A percentile compares a stretch with the other conserved stretches of the same genome.
Conservation (phyloP, 1,140 invertebrate species). For the Tetramorium alpestre region DNA sequence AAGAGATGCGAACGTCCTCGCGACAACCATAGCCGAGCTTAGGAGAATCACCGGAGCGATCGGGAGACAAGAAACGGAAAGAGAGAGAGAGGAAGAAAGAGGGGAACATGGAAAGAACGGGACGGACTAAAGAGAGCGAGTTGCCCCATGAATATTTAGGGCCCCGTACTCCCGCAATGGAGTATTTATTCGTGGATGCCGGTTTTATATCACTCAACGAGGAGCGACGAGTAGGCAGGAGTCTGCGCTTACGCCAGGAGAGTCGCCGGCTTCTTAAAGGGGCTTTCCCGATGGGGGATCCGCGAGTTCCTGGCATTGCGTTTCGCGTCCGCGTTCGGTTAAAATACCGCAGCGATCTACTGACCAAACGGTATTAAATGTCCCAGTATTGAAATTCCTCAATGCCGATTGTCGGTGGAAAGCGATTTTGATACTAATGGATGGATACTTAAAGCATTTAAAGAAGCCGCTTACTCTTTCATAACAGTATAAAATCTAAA, state of each 20-base stretch:
- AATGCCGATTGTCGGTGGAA: not conserved
- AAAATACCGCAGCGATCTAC: constrained; percentile 63
- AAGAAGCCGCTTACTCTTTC: not conserved
- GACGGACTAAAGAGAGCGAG: constrained; percentile 61
- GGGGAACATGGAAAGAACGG: not conserved
- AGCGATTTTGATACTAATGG: not conserved
- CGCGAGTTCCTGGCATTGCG: constrained; percentile 57
- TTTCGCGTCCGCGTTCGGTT: constrained; percentile 58
- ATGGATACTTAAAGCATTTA: not conserved
- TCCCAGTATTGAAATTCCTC: not conserved
- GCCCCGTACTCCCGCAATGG: constrained; percentile 73
- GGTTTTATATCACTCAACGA: constrained; percentile 77
- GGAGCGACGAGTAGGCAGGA: constrained; percentile 23
- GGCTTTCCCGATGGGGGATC: constrained; percentile 71
- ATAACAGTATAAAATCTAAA: too few relatives aligned
- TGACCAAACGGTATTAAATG: constrained; percentile 35
- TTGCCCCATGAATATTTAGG: constrained; percentile 75
- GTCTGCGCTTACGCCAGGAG: constrained; percentile 54
- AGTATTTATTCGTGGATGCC: constrained; percentile 75
- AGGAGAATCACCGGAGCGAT: constrained; percentile 19
- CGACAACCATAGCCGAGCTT: constrained; percentile 47
- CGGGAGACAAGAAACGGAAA: constrained; percentile 42
- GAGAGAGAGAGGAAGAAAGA: constrained; percentile 20
- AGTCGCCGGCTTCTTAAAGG: constrained; percentile 68
- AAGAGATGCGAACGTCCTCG: constrained; percentile 61